These are phyloP conservation scores for Drepana falcataria DNA, from an alignment of 2,888 invertebrate genomes.

Conservation along the genomic window DNA sequence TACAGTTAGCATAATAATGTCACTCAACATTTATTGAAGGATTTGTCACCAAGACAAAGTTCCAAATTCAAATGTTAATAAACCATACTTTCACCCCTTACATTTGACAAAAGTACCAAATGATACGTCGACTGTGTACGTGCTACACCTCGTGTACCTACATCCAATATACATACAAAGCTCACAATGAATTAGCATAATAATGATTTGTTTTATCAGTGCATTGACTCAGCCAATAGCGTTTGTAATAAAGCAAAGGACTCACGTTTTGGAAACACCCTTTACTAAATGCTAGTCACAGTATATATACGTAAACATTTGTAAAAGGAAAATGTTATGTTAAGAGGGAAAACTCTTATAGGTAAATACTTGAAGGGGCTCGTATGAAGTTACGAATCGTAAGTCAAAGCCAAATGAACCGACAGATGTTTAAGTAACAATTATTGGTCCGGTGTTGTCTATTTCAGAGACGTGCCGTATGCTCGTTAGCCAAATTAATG, in stretches of 20 bases:
- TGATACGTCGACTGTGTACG: conserved; percentile 39
- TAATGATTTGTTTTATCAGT: conserved; percentile 41
- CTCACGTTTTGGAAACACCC: conserved; percentile 43
- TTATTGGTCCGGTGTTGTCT: too few species aligned
- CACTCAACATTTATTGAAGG: too few species aligned
- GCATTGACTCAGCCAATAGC: conserved; percentile 35
- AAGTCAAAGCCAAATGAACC: too few species aligned
- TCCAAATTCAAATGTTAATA: too few species aligned
- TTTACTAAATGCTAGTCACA: conserved; percentile 13
- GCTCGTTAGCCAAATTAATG: too few species aligned
- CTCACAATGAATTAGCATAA: conserved; percentile 47
- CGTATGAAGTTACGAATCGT: too few species aligned
- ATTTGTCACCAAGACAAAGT: too few species aligned
- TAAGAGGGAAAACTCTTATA: neutral
- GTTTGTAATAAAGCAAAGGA: conserved; percentile 25
- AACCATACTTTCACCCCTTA: too few species aligned
- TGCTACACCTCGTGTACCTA: conserved; percentile 36
- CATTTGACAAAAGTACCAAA: neutral
- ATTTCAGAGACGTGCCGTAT: too few species aligned
- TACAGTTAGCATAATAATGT: too few species aligned
- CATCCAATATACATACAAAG: conserved; percentile 49
- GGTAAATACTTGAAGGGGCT: neutral
- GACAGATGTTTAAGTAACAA: too few species aligned
- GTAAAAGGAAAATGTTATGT: neutral
- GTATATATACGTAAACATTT: neutral